A percentile compares a stretch with the other conserved stretches of the same genome.
phyloP scores from a whole-genome alignment of 2,888 invertebrate species.

The Temnothorax unifasciatus region DNA sequence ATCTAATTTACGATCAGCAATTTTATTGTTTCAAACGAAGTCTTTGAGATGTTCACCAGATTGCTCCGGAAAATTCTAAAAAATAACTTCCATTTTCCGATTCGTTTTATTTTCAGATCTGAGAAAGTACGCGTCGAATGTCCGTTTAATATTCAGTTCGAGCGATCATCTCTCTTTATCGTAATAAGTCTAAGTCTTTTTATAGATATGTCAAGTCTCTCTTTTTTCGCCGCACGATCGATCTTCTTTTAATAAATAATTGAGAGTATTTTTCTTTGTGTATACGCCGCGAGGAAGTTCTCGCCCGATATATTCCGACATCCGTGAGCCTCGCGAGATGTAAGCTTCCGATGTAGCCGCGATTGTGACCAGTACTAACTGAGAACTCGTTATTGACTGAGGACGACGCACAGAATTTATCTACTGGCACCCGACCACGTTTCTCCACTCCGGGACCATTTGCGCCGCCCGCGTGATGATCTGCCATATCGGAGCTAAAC shows the following conservation, averaged over 20 bases:
- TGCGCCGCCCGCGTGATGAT: constrained; percentile 50
- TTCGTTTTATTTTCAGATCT: neutral
- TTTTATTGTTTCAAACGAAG: constrained; percentile 2
- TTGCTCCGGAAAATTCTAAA: constrained; percentile 4
- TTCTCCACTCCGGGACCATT: constrained; percentile 56
- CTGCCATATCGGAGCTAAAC: constrained; percentile 15
- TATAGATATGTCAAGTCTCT: neutral
- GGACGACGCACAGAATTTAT: constrained; percentile 71
- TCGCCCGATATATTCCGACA: neutral
- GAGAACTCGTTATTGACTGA: constrained; percentile 78
- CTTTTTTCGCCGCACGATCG: neutral
- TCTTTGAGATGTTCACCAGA: neutral
- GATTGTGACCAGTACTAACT: constrained; percentile 60
- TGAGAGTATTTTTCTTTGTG: neutral
- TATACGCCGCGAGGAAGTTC: neutral
- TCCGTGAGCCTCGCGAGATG: constrained; percentile 9
- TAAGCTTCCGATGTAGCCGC: neutral
- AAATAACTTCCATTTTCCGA: neutral
- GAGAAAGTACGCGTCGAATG: neutral
- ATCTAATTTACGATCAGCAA: neutral
- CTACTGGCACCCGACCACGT: constrained; percentile 43
- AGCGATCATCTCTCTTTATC: neutral
- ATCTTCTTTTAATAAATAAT: neutral
- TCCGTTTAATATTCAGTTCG: neutral
- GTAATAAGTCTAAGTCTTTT: neutral